phyloP scores from a whole-genome alignment of 2,113 vertebrate species.

The Ifrita kowaldi region DNA sequence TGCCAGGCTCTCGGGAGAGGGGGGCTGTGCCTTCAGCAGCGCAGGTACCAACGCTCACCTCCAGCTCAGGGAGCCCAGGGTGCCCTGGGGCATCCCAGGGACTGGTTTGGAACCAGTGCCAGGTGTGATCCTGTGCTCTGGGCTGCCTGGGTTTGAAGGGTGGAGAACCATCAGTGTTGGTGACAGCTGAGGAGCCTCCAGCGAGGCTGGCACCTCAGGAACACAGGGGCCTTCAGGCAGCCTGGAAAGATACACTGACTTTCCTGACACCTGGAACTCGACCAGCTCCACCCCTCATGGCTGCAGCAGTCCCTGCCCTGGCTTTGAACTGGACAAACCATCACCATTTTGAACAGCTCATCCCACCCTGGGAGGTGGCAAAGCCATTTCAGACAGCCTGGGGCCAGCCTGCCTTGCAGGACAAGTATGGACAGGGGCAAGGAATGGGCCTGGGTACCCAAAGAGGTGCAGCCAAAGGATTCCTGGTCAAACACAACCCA shows the following conservation, averaged over 20 bases:
- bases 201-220: not conserved
- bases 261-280: not conserved
- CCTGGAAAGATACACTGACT: not conserved
- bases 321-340: not conserved
- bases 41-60: not conserved
- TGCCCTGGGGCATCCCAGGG: not conserved
- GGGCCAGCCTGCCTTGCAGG: not conserved
- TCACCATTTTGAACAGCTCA: rapidly evolving
- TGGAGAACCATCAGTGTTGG: not conserved
- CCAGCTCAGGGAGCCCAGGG: not conserved
- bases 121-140: not conserved
- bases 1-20: not conserved
- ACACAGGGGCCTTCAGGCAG: not conserved
- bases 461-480: not conserved
- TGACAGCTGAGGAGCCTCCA: not conserved
- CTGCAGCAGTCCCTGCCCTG: not conserved
- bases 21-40: not conserved
- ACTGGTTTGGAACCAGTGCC: not conserved
- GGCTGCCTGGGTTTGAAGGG: not conserved
- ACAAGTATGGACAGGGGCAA: not conserved
- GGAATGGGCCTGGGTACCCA: not conserved
- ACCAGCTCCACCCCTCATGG: not conserved
- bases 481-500: not conserved
- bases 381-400: not conserved
- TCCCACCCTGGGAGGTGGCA: not conserved